Base-by-base conservation (phyloP, 2,888 invertebrate genomes). In the Spodoptera picta region DNA sequence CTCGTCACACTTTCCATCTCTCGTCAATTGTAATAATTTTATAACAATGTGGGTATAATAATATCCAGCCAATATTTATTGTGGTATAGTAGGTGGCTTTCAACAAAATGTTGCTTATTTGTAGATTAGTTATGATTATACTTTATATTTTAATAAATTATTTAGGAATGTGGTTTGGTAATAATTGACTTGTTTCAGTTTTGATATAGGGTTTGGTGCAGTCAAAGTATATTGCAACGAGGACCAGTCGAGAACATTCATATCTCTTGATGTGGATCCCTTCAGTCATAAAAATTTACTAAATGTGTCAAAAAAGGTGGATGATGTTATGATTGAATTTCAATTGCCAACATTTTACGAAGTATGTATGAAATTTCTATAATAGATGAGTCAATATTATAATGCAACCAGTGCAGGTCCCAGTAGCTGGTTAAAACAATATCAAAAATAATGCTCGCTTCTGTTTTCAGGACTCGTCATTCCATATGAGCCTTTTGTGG, bases 401-500 rank as follows among this genome's bases (percentile, higher is more conserved):
- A 27, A 27, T 27, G 27, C 4, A 27, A 27, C 27, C 27, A 3
- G 27, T 27, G 27, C 27, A 27, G 27, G 27, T 27, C 27, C 5
- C 5, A 44, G n/a, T 45, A 19, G 31, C 66, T 42, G 24, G 3
- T 45, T 47, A 45, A 23, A 7, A 47, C 36, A 36, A 7, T 36
- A 36, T 0, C 7, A 36, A 9, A 1, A 9, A 1, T 36, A 36
- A 9, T 36, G 7, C 7, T 36, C 9, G 36, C 31, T 55, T 60
- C 49, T 4, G 44, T 43, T 95, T 95, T 77, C 88, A 98, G 98
- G 95, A 97, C 84, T 97, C 97, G 23, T 97, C 97, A 2, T 98
- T 97, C 91, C 98, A 98, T 85, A 95, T 97, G 81, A 98, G 98
- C 85, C 93, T 98, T 73, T 93, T 97, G 11, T 98, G 98, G 98